Evolutionary conservation across 2,797 vertebrate genomes (phyloP), one percentile per base, ranked within the genome.

Genomic region (Schizothorax lantsangensis): DNA sequence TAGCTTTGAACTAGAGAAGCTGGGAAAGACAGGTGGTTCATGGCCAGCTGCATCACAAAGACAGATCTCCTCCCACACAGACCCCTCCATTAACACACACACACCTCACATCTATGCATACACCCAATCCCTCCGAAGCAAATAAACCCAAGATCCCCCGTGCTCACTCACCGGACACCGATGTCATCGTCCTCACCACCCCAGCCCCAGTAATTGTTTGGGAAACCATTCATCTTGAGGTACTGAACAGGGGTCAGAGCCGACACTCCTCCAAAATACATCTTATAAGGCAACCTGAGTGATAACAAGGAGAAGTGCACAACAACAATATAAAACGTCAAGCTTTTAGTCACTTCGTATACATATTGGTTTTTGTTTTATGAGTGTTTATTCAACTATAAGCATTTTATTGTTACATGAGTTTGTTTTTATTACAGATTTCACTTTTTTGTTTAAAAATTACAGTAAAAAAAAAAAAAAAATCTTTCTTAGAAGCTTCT

Each of bases 201-300:
- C 96, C 96, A 96, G 81, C 96, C 96, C 96, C 95, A 96, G 92
- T 96, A 96, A 86, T 95, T 96, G 89, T 95, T 97, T 69, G 97
- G 95, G 75, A 97, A 97, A 2, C 96, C 96, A 0, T 96, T 97
- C 91, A 97, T 97, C 91, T 95, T 97, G 78, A 97, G 93, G 93
- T 96, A 97, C 81, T 97, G 96, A 88, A 93, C 91, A 6, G 96
- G 96, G 0, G 90, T 86, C 85, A 97, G 91, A 5, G 96, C 96
- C 0, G 96, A 96, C 84, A 97, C 96, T 3, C 97, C 96, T 15
- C 96, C 96, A 64, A 96, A 96, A 91, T 96, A 97, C 88, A 93
- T 94, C 84, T 92, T 93, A 89, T 97, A 96, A 1, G 96, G 96
- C 89, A 97, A 93, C 91, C 96, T 97, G 84, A 54, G 43, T 26